Percentiles rank a stretch among this genome's conserved stretches.
Conservation (phyloP, 1,140 invertebrate genomes). For the Drosophila funebris region DNA sequence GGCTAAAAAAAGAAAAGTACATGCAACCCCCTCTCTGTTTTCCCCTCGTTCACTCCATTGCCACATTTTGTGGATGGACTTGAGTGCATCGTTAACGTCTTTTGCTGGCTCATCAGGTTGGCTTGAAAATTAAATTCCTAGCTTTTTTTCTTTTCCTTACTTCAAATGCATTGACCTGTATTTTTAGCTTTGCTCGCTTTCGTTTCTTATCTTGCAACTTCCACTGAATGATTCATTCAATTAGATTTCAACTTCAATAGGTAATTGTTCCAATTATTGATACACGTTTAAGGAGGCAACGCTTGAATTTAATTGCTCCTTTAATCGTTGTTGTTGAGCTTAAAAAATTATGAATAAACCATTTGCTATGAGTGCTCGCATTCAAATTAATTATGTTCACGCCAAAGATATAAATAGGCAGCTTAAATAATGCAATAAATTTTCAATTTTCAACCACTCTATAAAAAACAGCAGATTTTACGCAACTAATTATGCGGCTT, state of each 20-base stretch:
- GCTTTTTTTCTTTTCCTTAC: background rate
- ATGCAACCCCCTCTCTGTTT: background rate
- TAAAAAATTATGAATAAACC: slow-evolving; percentile 14
- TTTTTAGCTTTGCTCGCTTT: slow-evolving; percentile 8
- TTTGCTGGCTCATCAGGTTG: slow-evolving; percentile 35
- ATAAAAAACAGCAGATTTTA: slow-evolving; percentile 26
- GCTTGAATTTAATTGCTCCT: slow-evolving; percentile 5
- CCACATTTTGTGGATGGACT: background rate
- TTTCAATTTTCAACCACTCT: slow-evolving; percentile 13
- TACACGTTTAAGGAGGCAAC: background rate
- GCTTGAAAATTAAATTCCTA: slow-evolving; percentile 36
- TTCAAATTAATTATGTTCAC: slow-evolving; percentile 3
- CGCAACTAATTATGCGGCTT: slow-evolving; percentile 39
- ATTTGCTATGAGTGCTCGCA: background rate
- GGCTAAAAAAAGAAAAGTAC: slow-evolving; percentile 53
- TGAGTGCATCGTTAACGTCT: slow-evolving; percentile 49
- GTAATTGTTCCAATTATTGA: slow-evolving; percentile 3
- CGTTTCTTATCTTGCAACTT: slow-evolving; percentile 15
- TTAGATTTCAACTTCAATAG: slow-evolving; percentile 13
- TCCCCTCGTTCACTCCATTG: background rate
- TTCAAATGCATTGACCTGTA: slow-evolving; percentile 50
- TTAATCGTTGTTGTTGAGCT: background rate
- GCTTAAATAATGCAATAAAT: slow-evolving; percentile 16
- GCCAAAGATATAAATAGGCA: slow-evolving; percentile 4
- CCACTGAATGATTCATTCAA: slow-evolving; percentile 3